Conservation (phyloP, 2,797 vertebrate species). For the Simalia tracyae region DNA sequence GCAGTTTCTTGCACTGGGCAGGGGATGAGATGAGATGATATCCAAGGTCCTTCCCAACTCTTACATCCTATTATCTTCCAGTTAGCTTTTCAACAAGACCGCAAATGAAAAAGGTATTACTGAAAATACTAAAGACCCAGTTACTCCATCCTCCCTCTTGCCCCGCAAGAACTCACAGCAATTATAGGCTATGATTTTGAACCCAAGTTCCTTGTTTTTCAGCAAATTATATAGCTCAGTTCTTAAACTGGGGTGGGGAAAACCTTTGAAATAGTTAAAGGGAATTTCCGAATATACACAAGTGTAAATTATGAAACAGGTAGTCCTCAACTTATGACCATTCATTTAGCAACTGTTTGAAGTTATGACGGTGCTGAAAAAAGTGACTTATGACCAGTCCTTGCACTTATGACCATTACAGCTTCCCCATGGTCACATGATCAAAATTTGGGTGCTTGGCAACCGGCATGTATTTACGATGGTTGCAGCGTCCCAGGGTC, state of each 20-base stretch:
- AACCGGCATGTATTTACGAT: too few relatives aligned
- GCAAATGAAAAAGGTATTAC: not conserved
- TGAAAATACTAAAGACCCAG: not conserved
- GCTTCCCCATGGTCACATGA: too few relatives aligned
- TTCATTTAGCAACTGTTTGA: too few relatives aligned
- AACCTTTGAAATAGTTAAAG: not conserved
- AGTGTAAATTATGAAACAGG: conserved; percentile 10
- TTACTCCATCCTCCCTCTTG: not conserved
- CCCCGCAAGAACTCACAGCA: not conserved
- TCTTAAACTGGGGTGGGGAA: not conserved
- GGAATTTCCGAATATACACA: not conserved
- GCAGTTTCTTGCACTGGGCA: not conserved
- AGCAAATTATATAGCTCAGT: not conserved
- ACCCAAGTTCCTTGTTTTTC: not conserved
- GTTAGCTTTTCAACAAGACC: not conserved
- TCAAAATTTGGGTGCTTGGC: too few relatives aligned
- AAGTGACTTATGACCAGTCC: too few relatives aligned
- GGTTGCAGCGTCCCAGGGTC: too few relatives aligned
- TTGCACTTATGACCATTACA: too few relatives aligned
- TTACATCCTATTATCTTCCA: not conserved
- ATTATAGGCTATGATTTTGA: not conserved
- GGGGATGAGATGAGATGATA: not conserved
- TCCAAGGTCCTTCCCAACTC: not conserved
- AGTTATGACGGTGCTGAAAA: too few relatives aligned
- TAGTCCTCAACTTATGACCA: too few relatives aligned